Evolutionary conservation across 2,797 vertebrate species (phyloP).

Genomic region (Microhierax caerulescens): DNA sequence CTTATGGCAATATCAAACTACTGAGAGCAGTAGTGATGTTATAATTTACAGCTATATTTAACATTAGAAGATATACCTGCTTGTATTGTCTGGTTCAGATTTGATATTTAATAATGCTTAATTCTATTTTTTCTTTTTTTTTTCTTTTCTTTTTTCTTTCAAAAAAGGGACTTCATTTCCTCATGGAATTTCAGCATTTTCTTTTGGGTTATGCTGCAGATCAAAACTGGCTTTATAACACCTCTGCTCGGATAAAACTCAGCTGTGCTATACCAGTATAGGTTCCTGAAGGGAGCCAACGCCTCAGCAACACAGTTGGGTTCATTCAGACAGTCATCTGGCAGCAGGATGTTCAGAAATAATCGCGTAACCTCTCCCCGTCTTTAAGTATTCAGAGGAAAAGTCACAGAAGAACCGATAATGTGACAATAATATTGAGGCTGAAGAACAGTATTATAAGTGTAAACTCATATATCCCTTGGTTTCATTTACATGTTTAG

Average conservation of each 20-base stretch:
- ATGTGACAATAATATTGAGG: slow-evolving; percentile 1
- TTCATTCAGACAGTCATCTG: not conserved
- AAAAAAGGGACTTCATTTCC: not conserved
- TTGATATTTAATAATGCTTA: not conserved
- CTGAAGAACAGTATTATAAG: slow-evolving; percentile 2
- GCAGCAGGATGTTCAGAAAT: not conserved
- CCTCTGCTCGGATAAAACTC: not conserved
- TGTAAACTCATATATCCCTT: not conserved
- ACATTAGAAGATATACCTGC: not conserved
- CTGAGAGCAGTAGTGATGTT: not conserved
- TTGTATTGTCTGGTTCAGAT: not conserved
- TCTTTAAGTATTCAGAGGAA: slow-evolving; percentile 52
- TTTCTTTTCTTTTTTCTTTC: too few species aligned
- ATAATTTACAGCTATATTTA: not conserved
- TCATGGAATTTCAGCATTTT: not conserved
- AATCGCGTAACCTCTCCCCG: not conserved
- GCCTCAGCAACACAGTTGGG: not conserved
- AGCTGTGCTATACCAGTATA: not conserved
- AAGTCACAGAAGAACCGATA: not conserved
- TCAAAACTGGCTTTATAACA: not conserved
- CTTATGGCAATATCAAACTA: not conserved
- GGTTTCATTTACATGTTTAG: slow-evolving; percentile 61
- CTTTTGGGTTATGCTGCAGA: not conserved
- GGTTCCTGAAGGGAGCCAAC: not conserved
- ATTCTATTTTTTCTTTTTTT: not conserved